Evolutionary conservation across 2,113 vertebrate genomes (phyloP).

Genomic region (Ictalurus furcatus): DNA sequence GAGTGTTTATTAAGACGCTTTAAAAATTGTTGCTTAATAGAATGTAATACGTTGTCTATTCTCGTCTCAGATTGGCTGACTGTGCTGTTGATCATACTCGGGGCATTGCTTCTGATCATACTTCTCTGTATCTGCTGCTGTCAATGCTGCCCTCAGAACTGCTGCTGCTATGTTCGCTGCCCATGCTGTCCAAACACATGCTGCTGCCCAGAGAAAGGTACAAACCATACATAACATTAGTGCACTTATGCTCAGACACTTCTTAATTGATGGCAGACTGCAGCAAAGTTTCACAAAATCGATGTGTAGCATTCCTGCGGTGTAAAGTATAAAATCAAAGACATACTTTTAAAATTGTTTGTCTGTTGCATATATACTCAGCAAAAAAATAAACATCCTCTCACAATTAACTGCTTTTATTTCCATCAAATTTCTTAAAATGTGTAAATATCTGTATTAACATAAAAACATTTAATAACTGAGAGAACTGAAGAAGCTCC

Average conservation of each 20-base stretch:
- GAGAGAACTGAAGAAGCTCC: too few relatives aligned
- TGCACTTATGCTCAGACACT: neutral
- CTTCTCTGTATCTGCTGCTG: slow-evolving; percentile 91
- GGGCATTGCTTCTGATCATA: slow-evolving; percentile 81
- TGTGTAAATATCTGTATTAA: too few relatives aligned
- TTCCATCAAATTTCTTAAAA: too few relatives aligned
- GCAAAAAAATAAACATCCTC: too few relatives aligned
- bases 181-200: slow-evolving; percentile 89
- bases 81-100: slow-evolving; percentile 84
- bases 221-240: neutral
- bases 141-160: slow-evolving; percentile 93
- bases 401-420: too few relatives aligned
- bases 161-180: slow-evolving; percentile 93
- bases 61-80: slow-evolving; percentile 87
- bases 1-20: neutral
- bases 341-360: neutral
- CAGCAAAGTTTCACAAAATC: neutral
- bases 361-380: neutral
- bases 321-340: neutral
- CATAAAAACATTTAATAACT: too few relatives aligned
- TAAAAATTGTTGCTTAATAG: neutral
- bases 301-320: neutral
- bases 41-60: neutral
- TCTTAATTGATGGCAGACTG: neutral
- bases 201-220: slow-evolving; percentile 95